Evolutionary conservation across 2,888 invertebrate species (phyloP).

Genomic region (Eretmocerus hayati): DNA sequence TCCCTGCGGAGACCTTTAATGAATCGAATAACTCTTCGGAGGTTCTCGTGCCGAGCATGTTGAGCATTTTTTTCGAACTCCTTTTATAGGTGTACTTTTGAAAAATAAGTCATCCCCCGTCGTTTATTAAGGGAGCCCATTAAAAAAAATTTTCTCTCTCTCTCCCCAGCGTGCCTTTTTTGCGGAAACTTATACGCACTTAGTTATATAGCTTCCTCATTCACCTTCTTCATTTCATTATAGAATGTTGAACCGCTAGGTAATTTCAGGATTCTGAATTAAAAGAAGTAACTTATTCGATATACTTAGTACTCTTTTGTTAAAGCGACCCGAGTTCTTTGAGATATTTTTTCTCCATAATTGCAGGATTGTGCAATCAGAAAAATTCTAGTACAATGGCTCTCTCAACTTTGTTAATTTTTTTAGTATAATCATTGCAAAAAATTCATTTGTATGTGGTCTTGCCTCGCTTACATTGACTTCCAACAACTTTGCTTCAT

Average conservation of each 20-base stretch:
- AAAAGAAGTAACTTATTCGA: neutral
- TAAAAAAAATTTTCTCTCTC: slow-evolving; percentile 15
- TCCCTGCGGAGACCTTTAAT: slow-evolving; percentile 18
- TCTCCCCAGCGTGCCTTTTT: neutral
- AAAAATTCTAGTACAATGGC: no score
- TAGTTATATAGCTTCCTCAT: neutral
- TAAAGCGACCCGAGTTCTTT: no score
- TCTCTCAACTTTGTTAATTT: no score
- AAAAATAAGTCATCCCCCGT: slow-evolving; percentile 7
- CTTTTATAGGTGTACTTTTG: slow-evolving; percentile 9
- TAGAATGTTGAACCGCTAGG: neutral
- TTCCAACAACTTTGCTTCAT: no score
- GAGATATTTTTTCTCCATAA: no score
- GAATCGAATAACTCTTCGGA: slow-evolving; percentile 22
- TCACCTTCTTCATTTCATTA: neutral
- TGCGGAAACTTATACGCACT: neutral
- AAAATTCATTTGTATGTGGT: no score
- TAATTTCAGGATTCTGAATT: neutral
- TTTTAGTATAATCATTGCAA: no score
- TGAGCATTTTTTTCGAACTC: slow-evolving; percentile 2
- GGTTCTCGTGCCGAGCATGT: slow-evolving; percentile 9
- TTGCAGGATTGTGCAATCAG: no score
- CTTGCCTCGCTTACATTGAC: no score
- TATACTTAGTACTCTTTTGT: no score
- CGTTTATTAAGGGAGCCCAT: slow-evolving; percentile 10